Conservation (phyloP, 2,113 vertebrate species). For the Myotis davidii region DNA sequence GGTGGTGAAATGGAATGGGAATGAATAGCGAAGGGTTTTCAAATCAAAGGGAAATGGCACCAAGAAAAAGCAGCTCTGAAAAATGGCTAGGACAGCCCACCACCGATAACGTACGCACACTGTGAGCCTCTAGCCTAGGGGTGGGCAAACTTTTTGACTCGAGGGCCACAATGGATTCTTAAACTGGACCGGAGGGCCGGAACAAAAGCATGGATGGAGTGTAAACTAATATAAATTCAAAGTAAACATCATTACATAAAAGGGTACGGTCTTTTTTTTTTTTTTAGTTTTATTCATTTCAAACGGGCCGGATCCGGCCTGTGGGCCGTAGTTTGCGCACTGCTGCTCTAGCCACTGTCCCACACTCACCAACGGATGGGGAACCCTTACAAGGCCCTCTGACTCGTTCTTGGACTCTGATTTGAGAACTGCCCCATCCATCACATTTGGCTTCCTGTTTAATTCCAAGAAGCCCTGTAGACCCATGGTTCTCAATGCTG, state of each 20-base stretch:
- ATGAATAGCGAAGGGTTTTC: not conserved
- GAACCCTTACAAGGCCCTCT: not conserved
- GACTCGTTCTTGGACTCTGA: not conserved
- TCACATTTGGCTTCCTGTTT: not conserved
- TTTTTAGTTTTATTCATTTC: no score
- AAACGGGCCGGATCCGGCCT: no score
- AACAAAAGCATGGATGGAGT: no score
- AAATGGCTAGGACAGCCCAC: not conserved
- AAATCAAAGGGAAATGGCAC: not conserved
- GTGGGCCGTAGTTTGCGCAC: no score
- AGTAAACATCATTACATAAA: no score
- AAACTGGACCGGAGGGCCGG: no score
- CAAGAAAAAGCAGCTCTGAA: not conserved
- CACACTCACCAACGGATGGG: not conserved
- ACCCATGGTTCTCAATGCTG: not conserved
- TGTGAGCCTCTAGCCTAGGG: not conserved
- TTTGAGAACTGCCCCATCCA: not conserved
- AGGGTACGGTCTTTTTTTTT: no score
- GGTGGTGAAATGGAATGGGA: not conserved
- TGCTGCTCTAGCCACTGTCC: not conserved
- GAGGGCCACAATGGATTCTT: no score
- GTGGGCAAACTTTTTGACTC: no score
- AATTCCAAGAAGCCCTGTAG: not conserved
- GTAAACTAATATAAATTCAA: no score
- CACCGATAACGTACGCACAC: no score